Base-by-base conservation (phyloP, 2,888 invertebrate genomes). In the Dromius quadrimaculatus region DNA sequence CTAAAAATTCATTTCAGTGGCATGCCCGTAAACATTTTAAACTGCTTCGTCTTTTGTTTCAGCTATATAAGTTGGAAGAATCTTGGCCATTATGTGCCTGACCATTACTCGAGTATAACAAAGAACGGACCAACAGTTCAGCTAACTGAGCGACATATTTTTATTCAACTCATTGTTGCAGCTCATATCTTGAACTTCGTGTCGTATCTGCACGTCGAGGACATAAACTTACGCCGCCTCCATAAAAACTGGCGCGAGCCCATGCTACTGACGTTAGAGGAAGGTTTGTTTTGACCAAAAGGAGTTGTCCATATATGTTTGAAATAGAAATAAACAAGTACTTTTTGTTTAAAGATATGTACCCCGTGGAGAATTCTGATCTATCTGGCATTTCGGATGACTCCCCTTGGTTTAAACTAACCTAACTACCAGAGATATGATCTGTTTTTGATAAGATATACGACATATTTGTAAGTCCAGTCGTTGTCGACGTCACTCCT, bases 151-250 rank as follows among this genome's bases (percentile, higher is more conserved):
- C 28, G 13, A 23, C 50, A 54, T 54, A 54, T 28, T 54, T 54
- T 54, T 54, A 54, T 54, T 54, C 50, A 32, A 28, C 50, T 54
- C 28, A 54, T 54, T 54, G 50, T 54, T 54, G 50, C 50, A 28
- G 50, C 50, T 54, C 50, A 54, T 54, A 54, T 54, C 50, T 54
- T 28, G 1, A 2, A 11, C 50, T 23, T 54, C 50, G 28, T 54
- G 28, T 28, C 15, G 28, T 54, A 54, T 54, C 50, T 54, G 28
- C 50, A 54, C 50, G 50, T 54, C 50, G 50, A 13, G 28, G 13
- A 23, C 50, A 54, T 54, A 54, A 54, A 54, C 28, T 28, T 15
- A 54, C 50, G 15, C 28, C 50, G 50, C 50, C 50, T 28, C 28
- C 50, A 54, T 54, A 28, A 54, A 54, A 54, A 54, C 28, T 28